Evolutionary conservation across 2,113 vertebrate species (phyloP), one percentile per base, ranked within the genome.

Genomic region (Melanostigma gelatinosum): DNA sequence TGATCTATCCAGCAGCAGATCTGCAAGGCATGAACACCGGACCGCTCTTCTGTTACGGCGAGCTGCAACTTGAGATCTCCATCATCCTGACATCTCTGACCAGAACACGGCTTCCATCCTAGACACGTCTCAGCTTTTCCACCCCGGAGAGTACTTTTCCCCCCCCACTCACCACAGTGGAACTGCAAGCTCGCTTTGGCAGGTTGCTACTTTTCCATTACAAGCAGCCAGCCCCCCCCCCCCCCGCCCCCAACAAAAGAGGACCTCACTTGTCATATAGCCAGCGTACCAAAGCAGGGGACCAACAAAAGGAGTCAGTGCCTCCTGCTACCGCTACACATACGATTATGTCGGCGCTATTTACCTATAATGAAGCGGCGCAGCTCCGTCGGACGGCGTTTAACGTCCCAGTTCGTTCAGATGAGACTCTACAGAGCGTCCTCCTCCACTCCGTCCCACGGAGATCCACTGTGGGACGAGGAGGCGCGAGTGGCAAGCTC

Each of bases 71-170:
- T 34, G 36, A 77, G 46, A 44, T 50, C 65, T 77, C 66, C 76
- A 74, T 63, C 68, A 34, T 61, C n/a, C 68, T 74, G 83, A 79
- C 79, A 75, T 89, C 80, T 91, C 71, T 72, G 67, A 89, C 80
- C 86, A 89, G 83, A 90, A 64, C 36, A 82, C 77, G 3, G 55
- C 88, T 77, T 84, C 58, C 42, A 80, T 90, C 86, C 86, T 7
- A 91, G 92, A 92, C 91, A 81, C 1, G 88, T 83, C 83, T 92
- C 87, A 94, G 81, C 89, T 92, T 93, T 93, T 94, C 93, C 93
- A 93, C 80, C 79, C 69, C 0, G 24, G 81, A 87, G 69, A 60
- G 58, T 86, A 72, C 85, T 85, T 68, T 84, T 70, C 79, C 9
- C n/a, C 9, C n/a, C 9, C 3, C 67, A 79, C 88, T 93, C 85